Conservation (phyloP, 2,888 invertebrate species). For the Deroplatys truncata region DNA sequence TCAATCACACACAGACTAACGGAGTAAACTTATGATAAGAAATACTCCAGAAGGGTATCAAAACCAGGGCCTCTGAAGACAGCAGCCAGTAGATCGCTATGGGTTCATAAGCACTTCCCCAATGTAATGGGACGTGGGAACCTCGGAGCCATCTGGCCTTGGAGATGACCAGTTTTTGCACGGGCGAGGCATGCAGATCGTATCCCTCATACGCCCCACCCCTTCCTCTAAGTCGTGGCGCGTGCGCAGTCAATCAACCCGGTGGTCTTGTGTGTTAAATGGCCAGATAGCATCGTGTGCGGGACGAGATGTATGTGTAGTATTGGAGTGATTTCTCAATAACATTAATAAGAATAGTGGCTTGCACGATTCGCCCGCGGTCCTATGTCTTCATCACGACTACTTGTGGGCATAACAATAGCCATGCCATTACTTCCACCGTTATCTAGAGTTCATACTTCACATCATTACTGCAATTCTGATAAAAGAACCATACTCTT, state of each 20-base stretch:
- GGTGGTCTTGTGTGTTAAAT: constrained; percentile 24
- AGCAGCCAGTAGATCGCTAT: no score
- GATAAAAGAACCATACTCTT: no score
- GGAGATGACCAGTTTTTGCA: neutral
- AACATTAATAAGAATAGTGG: neutral
- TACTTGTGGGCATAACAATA: neutral
- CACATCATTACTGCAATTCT: neutral
- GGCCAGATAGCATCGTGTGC: constrained; percentile 24
- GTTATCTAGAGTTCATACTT: neutral
- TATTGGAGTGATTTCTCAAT: neutral
- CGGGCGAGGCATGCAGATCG: neutral
- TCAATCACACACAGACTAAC: no score
- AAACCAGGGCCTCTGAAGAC: no score
- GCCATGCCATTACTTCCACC: neutral
- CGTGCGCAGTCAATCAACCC: neutral
- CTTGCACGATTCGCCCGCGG: neutral
- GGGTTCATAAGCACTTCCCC: no score
- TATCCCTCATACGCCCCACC: neutral
- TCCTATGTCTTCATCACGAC: neutral
- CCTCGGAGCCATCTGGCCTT: neutral
- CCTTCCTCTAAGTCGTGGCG: neutral
- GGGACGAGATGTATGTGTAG: neutral
- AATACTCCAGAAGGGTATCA: no score
- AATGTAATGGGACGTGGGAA: neutral
- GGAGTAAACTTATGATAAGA: no score